Evolutionary conservation across 92 coral and sea anemone species (phyloP).

Genomic region (Diadumene lineata): DNA sequence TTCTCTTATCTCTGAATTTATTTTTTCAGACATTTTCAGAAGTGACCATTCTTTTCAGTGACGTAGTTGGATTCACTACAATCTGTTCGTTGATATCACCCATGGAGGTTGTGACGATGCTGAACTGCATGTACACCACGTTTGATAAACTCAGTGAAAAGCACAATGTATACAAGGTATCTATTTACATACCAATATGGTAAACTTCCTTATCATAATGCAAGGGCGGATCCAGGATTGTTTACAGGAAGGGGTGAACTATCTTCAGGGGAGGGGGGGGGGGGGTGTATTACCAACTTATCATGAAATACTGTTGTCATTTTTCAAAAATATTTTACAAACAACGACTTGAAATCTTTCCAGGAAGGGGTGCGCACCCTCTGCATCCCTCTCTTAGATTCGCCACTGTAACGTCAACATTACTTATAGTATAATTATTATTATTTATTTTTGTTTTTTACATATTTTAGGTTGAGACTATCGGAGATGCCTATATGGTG

Average conservation of each 20-base stretch:
- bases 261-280: too few species aligned
- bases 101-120: constrained; percentile 88
- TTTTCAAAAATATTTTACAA: too few species aligned
- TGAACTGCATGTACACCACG: constrained; percentile 83
- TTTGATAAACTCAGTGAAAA: constrained; percentile 81
- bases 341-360: too few species aligned
- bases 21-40: constrained; percentile 72
- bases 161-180: constrained; percentile 84
- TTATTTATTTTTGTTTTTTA: too few species aligned
- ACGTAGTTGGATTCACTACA: constrained; percentile 85
- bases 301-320: too few species aligned
- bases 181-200: neutral
- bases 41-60: constrained; percentile 86
- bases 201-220: neutral
- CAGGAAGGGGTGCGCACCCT: too few species aligned
- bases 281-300: too few species aligned
- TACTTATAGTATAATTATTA: neutral
- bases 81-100: constrained; percentile 81
- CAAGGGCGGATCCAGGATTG: too few species aligned
- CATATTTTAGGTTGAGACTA: constrained; percentile 76
- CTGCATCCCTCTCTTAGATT: too few species aligned
- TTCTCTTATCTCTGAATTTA: neutral
- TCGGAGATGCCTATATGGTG: constrained; percentile 95
- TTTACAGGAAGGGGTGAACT: too few species aligned
- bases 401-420: too few species aligned